Conservation (phyloP, 1,140 invertebrate species). For the Hypothenemus hampei region DNA sequence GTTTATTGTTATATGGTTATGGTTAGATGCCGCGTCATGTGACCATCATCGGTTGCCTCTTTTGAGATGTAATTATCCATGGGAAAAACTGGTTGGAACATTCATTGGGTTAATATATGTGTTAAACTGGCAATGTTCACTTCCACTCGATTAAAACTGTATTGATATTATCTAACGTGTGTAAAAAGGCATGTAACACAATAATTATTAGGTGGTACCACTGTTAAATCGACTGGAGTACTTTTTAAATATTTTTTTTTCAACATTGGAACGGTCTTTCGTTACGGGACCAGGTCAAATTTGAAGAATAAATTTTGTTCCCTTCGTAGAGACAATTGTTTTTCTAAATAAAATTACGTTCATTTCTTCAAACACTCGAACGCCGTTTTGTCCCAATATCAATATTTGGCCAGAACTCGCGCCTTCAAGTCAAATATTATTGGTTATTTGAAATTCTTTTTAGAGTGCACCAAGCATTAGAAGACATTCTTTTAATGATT, state of each 20-base stretch:
- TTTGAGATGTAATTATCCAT: slow-evolving; percentile 17
- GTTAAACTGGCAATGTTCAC: slow-evolving; percentile 19
- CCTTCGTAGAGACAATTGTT: slow-evolving; percentile 5
- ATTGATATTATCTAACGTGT: slow-evolving; percentile 19
- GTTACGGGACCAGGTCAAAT: not conserved
- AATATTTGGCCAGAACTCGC: slow-evolving; percentile 21
- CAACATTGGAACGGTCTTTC: not conserved
- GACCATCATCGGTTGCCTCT: no score
- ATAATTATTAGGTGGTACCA: slow-evolving; percentile 8
- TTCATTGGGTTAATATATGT: slow-evolving; percentile 10
- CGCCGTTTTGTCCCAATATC: slow-evolving; percentile 7
- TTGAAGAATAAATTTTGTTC: not conserved
- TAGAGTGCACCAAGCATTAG: slow-evolving; percentile 8
- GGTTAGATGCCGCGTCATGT: no score
- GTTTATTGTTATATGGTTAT: no score
- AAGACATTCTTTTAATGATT: slow-evolving; percentile 9
- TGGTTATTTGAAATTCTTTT: slow-evolving; percentile 12
- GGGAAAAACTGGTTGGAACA: slow-evolving; percentile 10
- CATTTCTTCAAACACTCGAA: slow-evolving; percentile 18
- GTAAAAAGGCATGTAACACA: slow-evolving; percentile 16
- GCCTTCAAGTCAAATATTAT: slow-evolving; percentile 22
- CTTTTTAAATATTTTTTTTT: not conserved
- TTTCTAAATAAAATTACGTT: slow-evolving; percentile 23
- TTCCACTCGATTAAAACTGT: slow-evolving; percentile 20
- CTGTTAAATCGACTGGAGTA: not conserved